Percentiles rank a stretch among this genome's conserved stretches.
phyloP scores from a whole-genome alignment of 1,140 invertebrate genomes.

The Drosophila eugracilis region DNA sequence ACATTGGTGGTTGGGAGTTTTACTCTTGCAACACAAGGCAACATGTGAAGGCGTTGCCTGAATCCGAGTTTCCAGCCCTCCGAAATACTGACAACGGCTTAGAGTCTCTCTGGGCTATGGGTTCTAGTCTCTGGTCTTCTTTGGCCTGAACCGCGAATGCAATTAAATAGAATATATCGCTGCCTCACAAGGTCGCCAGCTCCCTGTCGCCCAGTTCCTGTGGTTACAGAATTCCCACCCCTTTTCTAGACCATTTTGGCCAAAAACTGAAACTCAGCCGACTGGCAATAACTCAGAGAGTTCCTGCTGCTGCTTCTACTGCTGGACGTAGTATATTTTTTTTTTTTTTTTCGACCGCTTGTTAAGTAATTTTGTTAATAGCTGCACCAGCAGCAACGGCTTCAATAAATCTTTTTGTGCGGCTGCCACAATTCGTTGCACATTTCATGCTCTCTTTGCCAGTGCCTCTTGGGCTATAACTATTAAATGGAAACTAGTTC shows the following conservation, averaged over 20 bases:
- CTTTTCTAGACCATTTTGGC: conserved; percentile 24
- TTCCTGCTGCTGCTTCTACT: conserved; percentile 26
- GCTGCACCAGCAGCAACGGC: conserved; percentile 57
- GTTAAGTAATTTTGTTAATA: conserved; percentile 83
- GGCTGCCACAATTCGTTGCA: conserved; percentile 81
- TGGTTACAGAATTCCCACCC: conserved; percentile 17
- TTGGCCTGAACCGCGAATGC: conserved; percentile 63
- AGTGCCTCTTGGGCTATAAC: conserved; percentile 53
- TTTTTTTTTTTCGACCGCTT: conserved; percentile 60
- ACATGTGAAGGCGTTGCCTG: conserved; percentile 16
- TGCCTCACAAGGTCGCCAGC: conserved; percentile 33
- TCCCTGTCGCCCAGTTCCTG: conserved; percentile 24
- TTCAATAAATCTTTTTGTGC: conserved; percentile 76
- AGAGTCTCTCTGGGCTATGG: conserved; percentile 28
- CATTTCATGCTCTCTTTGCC: conserved; percentile 80
- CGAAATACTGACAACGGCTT: conserved; percentile 40
- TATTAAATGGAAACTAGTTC: conserved; percentile 79
- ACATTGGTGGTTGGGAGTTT: conserved; percentile 25
- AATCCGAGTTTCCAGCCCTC: conserved; percentile 7
- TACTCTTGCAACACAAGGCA: conserved; percentile 4
- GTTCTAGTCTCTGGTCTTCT: conserved; percentile 35
- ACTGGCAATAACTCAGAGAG: conserved; percentile 71
- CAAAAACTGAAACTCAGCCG: conserved; percentile 70
- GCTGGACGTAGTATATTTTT: conserved; percentile 9
- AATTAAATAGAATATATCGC: conserved; percentile 80